Percentiles rank a stretch among this genome's conserved stretches.
Evolutionary conservation across 2,888 invertebrate species (phyloP).

Genomic region (Adineta ricciae): DNA sequence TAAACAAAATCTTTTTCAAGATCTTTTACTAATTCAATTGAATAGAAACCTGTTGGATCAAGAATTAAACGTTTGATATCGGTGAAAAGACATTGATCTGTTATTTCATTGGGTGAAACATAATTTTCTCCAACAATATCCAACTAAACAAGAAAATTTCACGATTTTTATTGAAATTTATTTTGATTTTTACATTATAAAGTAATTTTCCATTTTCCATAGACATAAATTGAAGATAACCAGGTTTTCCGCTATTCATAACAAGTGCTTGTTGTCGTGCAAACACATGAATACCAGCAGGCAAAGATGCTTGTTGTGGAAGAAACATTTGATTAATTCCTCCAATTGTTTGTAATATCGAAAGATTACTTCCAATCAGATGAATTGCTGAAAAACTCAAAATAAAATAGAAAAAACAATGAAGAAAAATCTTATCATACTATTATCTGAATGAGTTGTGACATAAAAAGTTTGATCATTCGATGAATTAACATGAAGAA

Average conservation of each 20-base stretch:
- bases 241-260: constrained; percentile 61
- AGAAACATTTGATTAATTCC: constrained; percentile 58
- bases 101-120: constrained; percentile 57
- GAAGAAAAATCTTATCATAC: constrained; percentile 40
- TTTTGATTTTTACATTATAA: constrained; percentile 59
- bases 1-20: constrained; percentile 37
- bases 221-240: constrained; percentile 67
- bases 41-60: constrained; percentile 59
- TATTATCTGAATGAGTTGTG: constrained; percentile 63
- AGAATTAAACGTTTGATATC: constrained; percentile 60
- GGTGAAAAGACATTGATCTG: constrained; percentile 56
- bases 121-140: constrained; percentile 65
- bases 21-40: constrained; percentile 40
- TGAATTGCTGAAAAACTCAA: constrained; percentile 46
- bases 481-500: constrained; percentile 59
- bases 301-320: constrained; percentile 40
- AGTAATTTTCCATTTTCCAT: constrained; percentile 57
- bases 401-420: constrained; percentile 16
- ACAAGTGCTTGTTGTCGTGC: constrained; percentile 55
- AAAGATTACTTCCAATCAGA: constrained; percentile 48
- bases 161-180: constrained; percentile 25
- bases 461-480: constrained; percentile 59
- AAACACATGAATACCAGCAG: constrained; percentile 39
- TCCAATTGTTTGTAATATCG: constrained; percentile 58
- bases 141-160: constrained; percentile 40